These are phyloP conservation scores for Sitobion miscanthi DNA, from an alignment of 1,140 invertebrate species.

Conservation along the genomic window DNA sequence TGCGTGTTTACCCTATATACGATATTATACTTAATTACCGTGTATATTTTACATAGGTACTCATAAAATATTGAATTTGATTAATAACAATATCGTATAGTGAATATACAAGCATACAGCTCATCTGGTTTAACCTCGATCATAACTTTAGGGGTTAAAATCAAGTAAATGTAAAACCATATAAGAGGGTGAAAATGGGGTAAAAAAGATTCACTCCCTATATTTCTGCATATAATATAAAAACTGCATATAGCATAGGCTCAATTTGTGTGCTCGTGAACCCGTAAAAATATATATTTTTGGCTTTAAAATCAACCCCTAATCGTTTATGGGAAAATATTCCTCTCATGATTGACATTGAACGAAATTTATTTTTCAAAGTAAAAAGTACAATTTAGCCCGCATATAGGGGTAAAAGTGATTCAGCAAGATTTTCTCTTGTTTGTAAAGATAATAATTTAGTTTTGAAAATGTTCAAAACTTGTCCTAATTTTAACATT, in stretches of 20 bases:
- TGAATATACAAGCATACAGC: not conserved
- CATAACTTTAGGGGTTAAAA: not conserved
- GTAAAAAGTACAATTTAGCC: constrained; percentile 43
- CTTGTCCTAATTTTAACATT: constrained; percentile 43
- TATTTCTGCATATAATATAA: constrained; percentile 41
- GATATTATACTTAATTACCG: not conserved
- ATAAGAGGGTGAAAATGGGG: constrained; percentile 55
- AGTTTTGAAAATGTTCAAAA: constrained; percentile 48
- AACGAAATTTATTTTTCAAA: constrained; percentile 35
- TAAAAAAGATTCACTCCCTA: constrained; percentile 27
- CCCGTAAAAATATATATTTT: constrained; percentile 46
- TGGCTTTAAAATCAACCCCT: constrained; percentile 39
- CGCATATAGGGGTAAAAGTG: constrained; percentile 52
- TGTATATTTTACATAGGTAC: not conserved
- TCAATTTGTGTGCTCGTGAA: not conserved
- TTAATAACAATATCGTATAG: not conserved
- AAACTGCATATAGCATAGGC: constrained; percentile 17
- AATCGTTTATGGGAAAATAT: constrained; percentile 42
- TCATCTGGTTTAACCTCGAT: constrained; percentile 24
- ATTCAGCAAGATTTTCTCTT: constrained; percentile 49
- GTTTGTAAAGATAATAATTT: constrained; percentile 37
- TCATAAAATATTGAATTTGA: not conserved
- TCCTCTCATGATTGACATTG: constrained; percentile 20
- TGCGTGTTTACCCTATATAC: not conserved
- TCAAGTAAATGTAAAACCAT: constrained; percentile 40